phyloP scores from a whole-genome alignment of 2,888 invertebrate genomes.

The Odontomyia ornata region DNA sequence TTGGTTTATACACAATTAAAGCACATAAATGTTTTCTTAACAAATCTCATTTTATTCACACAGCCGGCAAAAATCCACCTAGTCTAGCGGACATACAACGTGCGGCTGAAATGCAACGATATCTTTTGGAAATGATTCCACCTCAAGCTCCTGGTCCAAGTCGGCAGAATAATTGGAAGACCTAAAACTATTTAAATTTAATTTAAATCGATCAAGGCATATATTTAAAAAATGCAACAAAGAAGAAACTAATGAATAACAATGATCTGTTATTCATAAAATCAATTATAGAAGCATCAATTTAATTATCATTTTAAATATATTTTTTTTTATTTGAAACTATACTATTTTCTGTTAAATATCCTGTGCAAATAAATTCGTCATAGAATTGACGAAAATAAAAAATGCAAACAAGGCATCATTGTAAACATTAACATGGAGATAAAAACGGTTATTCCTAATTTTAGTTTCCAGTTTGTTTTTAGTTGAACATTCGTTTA shows the following conservation, averaged over 20 bases:
- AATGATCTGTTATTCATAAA: too few relatives aligned
- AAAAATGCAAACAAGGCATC: background rate
- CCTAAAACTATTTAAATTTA: slow-evolving; percentile 54
- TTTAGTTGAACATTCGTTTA: slow-evolving; percentile 35
- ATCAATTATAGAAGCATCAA: too few relatives aligned
- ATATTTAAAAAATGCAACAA: too few relatives aligned
- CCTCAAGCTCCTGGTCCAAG: slow-evolving; percentile 64
- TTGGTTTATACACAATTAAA: background rate
- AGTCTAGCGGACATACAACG: slow-evolving; percentile 81
- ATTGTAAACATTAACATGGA: too few relatives aligned
- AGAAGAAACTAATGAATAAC: background rate
- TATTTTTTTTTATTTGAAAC: too few relatives aligned
- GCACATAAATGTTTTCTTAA: too few relatives aligned
- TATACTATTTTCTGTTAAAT: too few relatives aligned
- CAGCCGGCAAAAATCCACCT: slow-evolving; percentile 59
- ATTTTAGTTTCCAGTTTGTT: slow-evolving; percentile 16
- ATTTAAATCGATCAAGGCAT: background rate
- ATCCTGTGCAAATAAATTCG: background rate
- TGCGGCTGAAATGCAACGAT: slow-evolving; percentile 89
- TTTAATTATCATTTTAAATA: too few relatives aligned
- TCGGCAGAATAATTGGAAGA: slow-evolving; percentile 65
- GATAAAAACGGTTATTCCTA: background rate
- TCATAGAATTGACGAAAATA: background rate
- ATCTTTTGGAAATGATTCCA: slow-evolving; percentile 96
- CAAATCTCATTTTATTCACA: too few relatives aligned